Evolutionary conservation across 2,888 invertebrate species (phyloP).

Genomic region (Nymphalis c-album): DNA sequence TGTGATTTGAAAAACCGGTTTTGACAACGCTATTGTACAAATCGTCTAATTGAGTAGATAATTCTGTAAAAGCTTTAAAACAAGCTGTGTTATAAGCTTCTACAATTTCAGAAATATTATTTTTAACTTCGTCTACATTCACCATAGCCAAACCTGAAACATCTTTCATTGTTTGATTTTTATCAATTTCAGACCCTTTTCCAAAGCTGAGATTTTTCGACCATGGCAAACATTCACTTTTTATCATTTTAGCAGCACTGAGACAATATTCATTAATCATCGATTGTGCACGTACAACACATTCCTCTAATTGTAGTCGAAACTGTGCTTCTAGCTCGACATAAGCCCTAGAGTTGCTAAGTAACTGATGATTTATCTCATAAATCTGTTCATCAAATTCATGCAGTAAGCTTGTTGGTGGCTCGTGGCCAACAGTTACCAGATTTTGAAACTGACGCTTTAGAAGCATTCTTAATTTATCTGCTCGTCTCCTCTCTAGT

Average conservation of each 20-base stretch:
- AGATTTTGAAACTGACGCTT: slow-evolving; percentile 59
- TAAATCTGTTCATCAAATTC: slow-evolving; percentile 66
- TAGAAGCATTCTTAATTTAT: slow-evolving; percentile 54
- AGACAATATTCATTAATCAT: slow-evolving; percentile 58
- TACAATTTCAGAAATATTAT: slow-evolving; percentile 50
- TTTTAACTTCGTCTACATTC: slow-evolving; percentile 47
- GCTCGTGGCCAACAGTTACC: slow-evolving; percentile 53
- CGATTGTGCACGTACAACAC: slow-evolving; percentile 50
- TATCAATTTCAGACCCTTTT: neutral
- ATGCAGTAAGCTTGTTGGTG: slow-evolving; percentile 61
- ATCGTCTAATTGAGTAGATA: slow-evolving; percentile 50
- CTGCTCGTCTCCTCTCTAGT: slow-evolving; percentile 62
- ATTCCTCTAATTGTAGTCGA: slow-evolving; percentile 54
- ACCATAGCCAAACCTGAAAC: slow-evolving; percentile 32
- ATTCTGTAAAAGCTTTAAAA: slow-evolving; percentile 49
- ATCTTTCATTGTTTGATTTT: slow-evolving; percentile 27
- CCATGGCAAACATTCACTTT: slow-evolving; percentile 45
- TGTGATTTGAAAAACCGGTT: neutral
- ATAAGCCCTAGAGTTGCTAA: slow-evolving; percentile 65
- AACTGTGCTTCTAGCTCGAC: slow-evolving; percentile 59
- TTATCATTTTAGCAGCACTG: slow-evolving; percentile 41
- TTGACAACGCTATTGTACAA: slow-evolving; percentile 45
- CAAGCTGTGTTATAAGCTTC: slow-evolving; percentile 57
- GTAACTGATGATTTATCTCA: slow-evolving; percentile 66
- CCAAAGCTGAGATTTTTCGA: slow-evolving; percentile 37